phyloP scores from a whole-genome alignment of 2,797 vertebrate genomes.

The Philypnodon macrostomus region DNA sequence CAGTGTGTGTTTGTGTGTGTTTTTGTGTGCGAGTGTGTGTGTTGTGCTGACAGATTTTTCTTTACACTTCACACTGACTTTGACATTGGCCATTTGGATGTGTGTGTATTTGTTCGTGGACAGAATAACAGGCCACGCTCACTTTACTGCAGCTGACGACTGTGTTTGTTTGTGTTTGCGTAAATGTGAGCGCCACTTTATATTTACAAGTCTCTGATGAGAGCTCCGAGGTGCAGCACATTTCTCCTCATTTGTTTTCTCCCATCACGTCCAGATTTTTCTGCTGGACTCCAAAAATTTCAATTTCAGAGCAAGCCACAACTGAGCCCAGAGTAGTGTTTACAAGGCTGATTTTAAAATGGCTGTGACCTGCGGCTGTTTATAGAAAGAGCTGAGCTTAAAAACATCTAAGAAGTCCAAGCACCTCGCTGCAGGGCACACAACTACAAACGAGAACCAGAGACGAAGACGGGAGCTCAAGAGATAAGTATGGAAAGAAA shows the following conservation, averaged over 20 bases:
- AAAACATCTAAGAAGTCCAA: constrained; percentile 47
- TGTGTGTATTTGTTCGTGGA: constrained; percentile 66
- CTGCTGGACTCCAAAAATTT: constrained; percentile 29
- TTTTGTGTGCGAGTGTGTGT: constrained; percentile 30
- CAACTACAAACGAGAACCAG: constrained; percentile 33
- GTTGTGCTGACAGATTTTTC: constrained; percentile 55
- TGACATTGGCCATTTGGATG: constrained; percentile 64
- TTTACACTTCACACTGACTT: constrained; percentile 64
- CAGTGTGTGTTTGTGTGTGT: constrained; percentile 32
- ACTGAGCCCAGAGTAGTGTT: too few relatives aligned
- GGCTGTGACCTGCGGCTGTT: constrained; percentile 52
- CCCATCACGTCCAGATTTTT: constrained; percentile 37
- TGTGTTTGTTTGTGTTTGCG: constrained; percentile 45
- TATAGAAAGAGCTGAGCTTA: constrained; percentile 43
- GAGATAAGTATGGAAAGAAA: neutral
- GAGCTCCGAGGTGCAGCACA: constrained; percentile 40
- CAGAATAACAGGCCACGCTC: constrained; percentile 50
- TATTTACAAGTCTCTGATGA: constrained; percentile 64
- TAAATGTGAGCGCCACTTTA: constrained; percentile 20
- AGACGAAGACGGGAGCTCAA: constrained; percentile 8
- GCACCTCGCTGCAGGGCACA: constrained; percentile 16
- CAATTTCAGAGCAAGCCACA: constrained; percentile 37
- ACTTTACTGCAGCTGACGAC: constrained; percentile 47
- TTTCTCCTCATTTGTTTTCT: constrained; percentile 53
- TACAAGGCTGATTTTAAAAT: constrained; percentile 55